Evolutionary conservation across 2,888 invertebrate genomes (phyloP).

Genomic region (Eugnorisma glareosa): DNA sequence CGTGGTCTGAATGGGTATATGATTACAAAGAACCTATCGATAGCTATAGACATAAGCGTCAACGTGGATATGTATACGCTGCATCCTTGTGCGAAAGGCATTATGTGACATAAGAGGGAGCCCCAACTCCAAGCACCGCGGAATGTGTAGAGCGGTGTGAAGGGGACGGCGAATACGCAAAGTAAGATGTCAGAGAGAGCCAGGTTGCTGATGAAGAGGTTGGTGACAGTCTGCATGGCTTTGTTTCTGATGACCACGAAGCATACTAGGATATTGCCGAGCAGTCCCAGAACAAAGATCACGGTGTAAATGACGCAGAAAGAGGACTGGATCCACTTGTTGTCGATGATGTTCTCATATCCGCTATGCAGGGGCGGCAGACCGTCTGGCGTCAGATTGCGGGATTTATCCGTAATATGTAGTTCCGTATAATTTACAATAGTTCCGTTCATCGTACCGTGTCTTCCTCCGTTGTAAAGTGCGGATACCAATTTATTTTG

Average conservation of each 20-base stretch:
- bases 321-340: conserved; percentile 92
- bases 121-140: conserved; percentile 98
- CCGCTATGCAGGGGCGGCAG: conserved; percentile 72
- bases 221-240: conserved; percentile 99
- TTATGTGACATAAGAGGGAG: conserved; percentile 96
- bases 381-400: conserved; percentile 73
- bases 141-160: conserved; percentile 98
- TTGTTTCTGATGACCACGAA: conserved; percentile 98
- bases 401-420: conserved; percentile 73
- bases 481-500: conserved; percentile 76
- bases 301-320: conserved; percentile 95
- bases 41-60: conserved; percentile 98
- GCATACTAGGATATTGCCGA: conserved; percentile 97
- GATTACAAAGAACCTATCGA: conserved; percentile 99
- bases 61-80: conserved; percentile 99
- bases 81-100: conserved; percentile 98
- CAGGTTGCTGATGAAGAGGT: conserved; percentile 98
- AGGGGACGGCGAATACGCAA: conserved; percentile 98
- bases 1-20: conserved; percentile 98
- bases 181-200: conserved; percentile 98
- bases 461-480: conserved; percentile 74
- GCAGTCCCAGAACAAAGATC: conserved; percentile 96
- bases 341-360: conserved; percentile 91
- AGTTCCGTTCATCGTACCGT: conserved; percentile 81
- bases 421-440: conserved; percentile 75